These are phyloP conservation scores for Anguilla anguilla DNA, from an alignment of 2,797 vertebrate species.

Conservation along the genomic window DNA sequence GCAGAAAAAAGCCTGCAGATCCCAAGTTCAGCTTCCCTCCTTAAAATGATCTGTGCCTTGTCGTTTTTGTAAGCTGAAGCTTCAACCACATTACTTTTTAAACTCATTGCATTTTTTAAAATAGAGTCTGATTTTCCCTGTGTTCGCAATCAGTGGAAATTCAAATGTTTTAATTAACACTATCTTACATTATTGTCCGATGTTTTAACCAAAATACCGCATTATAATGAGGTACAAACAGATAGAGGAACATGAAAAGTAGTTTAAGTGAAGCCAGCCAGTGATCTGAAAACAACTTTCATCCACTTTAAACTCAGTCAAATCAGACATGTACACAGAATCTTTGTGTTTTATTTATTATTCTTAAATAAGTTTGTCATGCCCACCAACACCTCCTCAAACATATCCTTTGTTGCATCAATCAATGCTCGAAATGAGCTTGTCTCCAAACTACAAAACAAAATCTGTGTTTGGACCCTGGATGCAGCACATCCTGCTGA, in stretches of 20 bases:
- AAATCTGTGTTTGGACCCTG: background rate
- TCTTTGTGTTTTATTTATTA: constrained; percentile 5
- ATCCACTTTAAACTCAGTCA: background rate
- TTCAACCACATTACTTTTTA: too few relatives aligned
- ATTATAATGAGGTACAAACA: background rate
- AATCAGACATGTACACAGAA: background rate
- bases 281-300: background rate
- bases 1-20: background rate
- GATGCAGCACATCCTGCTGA: background rate
- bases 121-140: background rate
- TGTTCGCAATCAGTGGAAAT: background rate
- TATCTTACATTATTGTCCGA: background rate
- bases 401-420: background rate
- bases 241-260: background rate
- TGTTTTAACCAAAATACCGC: background rate
- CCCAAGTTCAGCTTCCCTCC: background rate
- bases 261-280: background rate
- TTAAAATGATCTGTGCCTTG: background rate
- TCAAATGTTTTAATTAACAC: background rate
- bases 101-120: background rate
- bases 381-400: background rate
- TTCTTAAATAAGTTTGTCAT: constrained; percentile 2
- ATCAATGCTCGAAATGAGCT: background rate
- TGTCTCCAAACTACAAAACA: background rate
- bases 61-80: too few relatives aligned